Base-by-base conservation (phyloP, 2,113 vertebrate genomes). In the Spizaetus ornatus region DNA sequence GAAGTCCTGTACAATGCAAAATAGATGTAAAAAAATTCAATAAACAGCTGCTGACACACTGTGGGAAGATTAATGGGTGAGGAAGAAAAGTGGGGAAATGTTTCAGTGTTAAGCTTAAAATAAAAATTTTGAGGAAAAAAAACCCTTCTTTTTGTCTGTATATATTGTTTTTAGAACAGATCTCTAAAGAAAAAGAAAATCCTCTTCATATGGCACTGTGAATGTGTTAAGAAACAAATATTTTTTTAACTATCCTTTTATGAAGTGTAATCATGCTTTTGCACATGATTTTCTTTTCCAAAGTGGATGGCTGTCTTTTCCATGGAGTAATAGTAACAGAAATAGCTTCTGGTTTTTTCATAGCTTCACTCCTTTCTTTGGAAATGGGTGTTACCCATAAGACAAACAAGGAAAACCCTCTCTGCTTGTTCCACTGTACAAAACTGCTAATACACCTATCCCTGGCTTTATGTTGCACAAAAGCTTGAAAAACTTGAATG, bases 51-150 rank as follows among this genome's bases (percentile, higher is more conserved):
- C 90, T 94, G 92, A 81, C 56, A 90, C 55, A 69, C 67, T 43
- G 22, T 48, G 32, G 67, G 77, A 76, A 97, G 97, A 96, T 95
- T 94, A 97, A 66, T 74, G 86, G 50, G 48, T 97, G 73, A 95
- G 25, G 42, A 91, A 73, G 73, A 90, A 88, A 81, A 29, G 42
- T 83, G 71, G 43, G 62, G 38, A 90, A 94, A 83, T 90, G 48
- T 94, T 97, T 84, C 13, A 27, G 88, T 95, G 63, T 93, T 93
- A 85, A 95, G 69, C 66, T 95, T 97, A 94, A 95, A 96, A 67
- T 58, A 82, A 72, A 58, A 3, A 45, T 94, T 84, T 84, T 61
- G 23, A 69, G 73, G 81, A 2, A 2, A 36, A 31, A 25, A 38
- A 13, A 16, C 27, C n/a, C 29, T 53, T 55, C 48, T 78, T 86